These are phyloP conservation scores for Lophius americanus DNA, from an alignment of 2,797 vertebrate genomes.

Conservation along the genomic window DNA sequence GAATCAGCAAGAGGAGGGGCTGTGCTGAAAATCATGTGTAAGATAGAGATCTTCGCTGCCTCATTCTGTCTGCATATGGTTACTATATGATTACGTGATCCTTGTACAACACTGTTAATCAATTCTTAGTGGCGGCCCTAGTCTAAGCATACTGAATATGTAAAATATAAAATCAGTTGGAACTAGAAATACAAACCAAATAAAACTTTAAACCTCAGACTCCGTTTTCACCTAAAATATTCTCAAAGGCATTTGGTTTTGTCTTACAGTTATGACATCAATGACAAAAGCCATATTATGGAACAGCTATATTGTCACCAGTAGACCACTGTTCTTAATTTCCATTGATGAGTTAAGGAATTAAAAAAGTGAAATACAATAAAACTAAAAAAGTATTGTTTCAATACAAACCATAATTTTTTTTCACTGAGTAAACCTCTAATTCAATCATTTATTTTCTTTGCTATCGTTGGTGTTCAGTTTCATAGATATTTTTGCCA, in stretches of 20 bases:
- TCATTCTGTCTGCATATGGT: not conserved
- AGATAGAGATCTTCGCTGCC: not conserved
- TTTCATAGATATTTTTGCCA: too few relatives aligned
- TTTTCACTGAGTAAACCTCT: too few relatives aligned
- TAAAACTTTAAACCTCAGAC: not conserved
- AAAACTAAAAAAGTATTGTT: too few relatives aligned
- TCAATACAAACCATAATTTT: too few relatives aligned
- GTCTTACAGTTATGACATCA: not conserved
- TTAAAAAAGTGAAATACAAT: not conserved
- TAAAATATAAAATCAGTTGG: not conserved
- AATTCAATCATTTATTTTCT: too few relatives aligned
- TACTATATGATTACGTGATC: not conserved
- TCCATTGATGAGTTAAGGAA: too few relatives aligned
- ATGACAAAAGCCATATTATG: not conserved
- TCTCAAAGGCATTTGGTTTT: not conserved
- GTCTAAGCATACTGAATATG: not conserved
- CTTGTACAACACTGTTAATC: not conserved
- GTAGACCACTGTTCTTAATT: too few relatives aligned
- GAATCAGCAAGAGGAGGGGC: slow-evolving; percentile 1
- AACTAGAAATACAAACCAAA: not conserved
- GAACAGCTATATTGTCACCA: not conserved
- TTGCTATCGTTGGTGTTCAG: too few relatives aligned
- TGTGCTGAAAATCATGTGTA: not conserved
- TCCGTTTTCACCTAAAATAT: not conserved
- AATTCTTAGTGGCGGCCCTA: not conserved